Conservation (phyloP, 2,797 vertebrate genomes). For the Pseudotriccus pelzelni region DNA sequence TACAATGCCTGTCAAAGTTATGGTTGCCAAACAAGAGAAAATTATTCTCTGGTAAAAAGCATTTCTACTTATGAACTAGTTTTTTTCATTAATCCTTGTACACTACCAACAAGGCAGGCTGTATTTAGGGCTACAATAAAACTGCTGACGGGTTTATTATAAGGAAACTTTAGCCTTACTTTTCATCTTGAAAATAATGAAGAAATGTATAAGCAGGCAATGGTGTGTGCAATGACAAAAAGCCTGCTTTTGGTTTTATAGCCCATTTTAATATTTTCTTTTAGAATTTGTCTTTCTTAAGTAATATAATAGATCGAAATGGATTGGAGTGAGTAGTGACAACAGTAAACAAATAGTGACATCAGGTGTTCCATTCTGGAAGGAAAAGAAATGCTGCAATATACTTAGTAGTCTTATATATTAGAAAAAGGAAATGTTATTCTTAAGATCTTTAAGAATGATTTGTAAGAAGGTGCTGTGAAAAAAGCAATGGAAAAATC, state of each 20-base stretch:
- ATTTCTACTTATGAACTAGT: constrained; percentile 25
- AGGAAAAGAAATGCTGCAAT: neutral
- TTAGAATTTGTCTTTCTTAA: constrained; percentile 58
- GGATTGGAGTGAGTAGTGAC: constrained; percentile 36
- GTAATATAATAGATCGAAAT: constrained; percentile 33
- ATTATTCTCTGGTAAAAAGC: neutral
- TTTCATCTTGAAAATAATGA: constrained; percentile 33
- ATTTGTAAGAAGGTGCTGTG: neutral
- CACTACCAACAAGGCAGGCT: neutral
- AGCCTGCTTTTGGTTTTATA: constrained; percentile 40
- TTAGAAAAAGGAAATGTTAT: neutral
- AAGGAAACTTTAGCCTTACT: constrained; percentile 49
- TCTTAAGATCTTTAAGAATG: neutral
- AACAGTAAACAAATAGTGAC: constrained; percentile 1
- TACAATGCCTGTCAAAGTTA: neutral
- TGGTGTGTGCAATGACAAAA: constrained; percentile 13
- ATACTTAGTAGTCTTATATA: neutral
- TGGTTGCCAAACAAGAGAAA: neutral
- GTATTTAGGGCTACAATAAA: constrained; percentile 51
- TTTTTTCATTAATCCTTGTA: neutral
- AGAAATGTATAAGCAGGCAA: constrained; percentile 19
- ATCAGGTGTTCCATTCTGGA: neutral
- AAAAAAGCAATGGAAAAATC: constrained; percentile 1
- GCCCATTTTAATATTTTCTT: constrained; percentile 37
- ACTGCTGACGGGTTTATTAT: constrained; percentile 11